Base-by-base conservation (phyloP, 2,888 invertebrate genomes). In the Aricia artaxerxes region DNA sequence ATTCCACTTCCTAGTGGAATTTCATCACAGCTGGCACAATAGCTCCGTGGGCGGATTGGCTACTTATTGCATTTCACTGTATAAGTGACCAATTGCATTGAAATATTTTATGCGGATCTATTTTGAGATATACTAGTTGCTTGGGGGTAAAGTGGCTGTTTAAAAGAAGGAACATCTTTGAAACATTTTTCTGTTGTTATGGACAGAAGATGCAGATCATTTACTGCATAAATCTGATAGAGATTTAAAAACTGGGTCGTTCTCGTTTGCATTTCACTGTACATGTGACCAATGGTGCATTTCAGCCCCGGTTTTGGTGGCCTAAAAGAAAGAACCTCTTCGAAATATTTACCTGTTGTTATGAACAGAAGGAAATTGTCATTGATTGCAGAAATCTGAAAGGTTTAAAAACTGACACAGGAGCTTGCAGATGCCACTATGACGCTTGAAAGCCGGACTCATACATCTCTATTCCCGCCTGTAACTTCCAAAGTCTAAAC, bases 1-100 rank as follows among this genome's bases (percentile, higher is more conserved):
- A 64, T 31, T 64, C 31, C 64, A 64, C 24, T 64, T 64, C 64
- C 64, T 31, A 3, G 64, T 31, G 64, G 64, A 31, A 31, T 64
- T 64, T 31, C 64, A 64, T 64, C 64, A 64, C 64, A 64, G 31
- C 64, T 31, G 64, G 31, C 24, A 64, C 11, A 64, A 64, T 64
- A 64, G 24, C 64, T 24, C 4, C 11, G 64, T 64, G 31, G 64
- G 24, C 64, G 64, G 61, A 61, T 61, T 24, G 6, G 64, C 64
- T 64, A n/a, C 61, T 64, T 35, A 35, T 35, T 69, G 35, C 31
- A 35, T 69, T 69, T 69, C 69, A 13, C 69, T 69, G 35, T 69
- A 69, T 69, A 69, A 69, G 69, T 69, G 35, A 69, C 69, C 31
- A 4, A 69, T 69, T 35, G 69, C 69, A 35, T 35, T 35, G 35